Evolutionary conservation across 2,113 vertebrate species (phyloP), one percentile per base, ranked within the genome.

Genomic region (Ictalurus punctatus): DNA sequence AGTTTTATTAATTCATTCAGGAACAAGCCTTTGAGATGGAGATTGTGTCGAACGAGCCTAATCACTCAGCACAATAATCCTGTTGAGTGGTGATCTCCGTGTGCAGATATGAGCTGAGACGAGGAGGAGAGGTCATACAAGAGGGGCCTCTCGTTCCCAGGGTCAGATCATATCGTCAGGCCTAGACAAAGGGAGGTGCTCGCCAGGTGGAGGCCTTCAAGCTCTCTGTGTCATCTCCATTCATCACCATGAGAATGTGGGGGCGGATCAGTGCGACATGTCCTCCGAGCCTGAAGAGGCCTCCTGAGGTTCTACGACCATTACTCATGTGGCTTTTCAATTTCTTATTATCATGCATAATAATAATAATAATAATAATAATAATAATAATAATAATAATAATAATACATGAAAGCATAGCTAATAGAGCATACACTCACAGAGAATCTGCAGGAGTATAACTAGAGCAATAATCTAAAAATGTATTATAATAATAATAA

Each of bases 161-260:
- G 94, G 93, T 91, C 92, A 94, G 92, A 95, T 90, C 92, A 93
- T 90, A 90, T 94, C 94, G 95, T 95, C 89, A 95, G 93, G 88
- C 92, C 91, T 94, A 94, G 87, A 96, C 93, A 96, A 95, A 94
- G 91, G 92, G 93, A 92, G 89, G 84, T 91, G 91, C 87, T 86
- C 87, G 91, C 67, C 81, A 83, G 83, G 74, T 90, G 92, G 84
- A 21, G 44, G 74, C 85, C 81, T 87, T 85, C 3, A 88, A 89
- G 88, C 76, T 69, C 63, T 85, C 90, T 37, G 3, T 56, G 86
- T 14, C 67, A 12, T 40, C 91, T 88, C 89, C 9, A 76, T 90
- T 94, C 65, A 88, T 81, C 9, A 87, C 58, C 74, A 65, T 91
- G 87, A 83, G 86, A 90, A 54, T 56, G 90, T 74, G 90, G 90